Conservation (phyloP, 2,888 invertebrate genomes). For the Dioctria rufipes region DNA sequence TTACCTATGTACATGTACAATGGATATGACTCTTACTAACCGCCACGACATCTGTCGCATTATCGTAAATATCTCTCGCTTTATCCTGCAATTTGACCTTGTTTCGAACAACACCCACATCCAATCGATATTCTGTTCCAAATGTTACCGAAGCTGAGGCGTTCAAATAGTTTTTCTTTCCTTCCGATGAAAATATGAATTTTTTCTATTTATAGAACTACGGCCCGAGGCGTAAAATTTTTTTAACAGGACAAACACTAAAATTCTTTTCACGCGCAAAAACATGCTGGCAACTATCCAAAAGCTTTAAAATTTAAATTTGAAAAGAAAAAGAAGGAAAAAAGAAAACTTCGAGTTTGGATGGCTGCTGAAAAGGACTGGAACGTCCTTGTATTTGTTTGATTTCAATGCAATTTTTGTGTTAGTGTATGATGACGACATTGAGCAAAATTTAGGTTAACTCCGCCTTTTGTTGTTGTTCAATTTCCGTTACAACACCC, state of each 20-base stretch:
- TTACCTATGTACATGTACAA: too few species aligned
- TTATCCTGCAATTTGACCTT: not conserved
- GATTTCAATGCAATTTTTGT: not conserved
- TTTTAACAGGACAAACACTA: not conserved
- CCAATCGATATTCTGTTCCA: not conserved
- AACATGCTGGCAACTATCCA: slow-evolving; percentile 9
- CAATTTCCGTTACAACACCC: slow-evolving; percentile 17
- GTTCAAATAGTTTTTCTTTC: not conserved
- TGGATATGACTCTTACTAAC: too few species aligned
- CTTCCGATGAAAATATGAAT: not conserved
- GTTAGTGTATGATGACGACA: not conserved
- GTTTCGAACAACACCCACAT: not conserved
- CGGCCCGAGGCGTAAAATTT: not conserved
- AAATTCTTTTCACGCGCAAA: not conserved
- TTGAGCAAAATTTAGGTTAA: slow-evolving; percentile 19
- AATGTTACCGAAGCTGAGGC: not conserved
- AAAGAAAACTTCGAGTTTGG: too few species aligned
- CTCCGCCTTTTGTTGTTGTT: slow-evolving; percentile 23
- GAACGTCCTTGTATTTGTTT: not conserved
- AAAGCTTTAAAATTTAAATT: not conserved
- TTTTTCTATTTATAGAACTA: slow-evolving; percentile 1
- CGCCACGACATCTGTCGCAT: too few species aligned
- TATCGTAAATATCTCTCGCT: not conserved
- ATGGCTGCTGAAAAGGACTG: not conserved
- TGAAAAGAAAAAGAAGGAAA: not conserved